Conservation (phyloP, 2,797 vertebrate species). For the Mormyrops attenuatus region DNA sequence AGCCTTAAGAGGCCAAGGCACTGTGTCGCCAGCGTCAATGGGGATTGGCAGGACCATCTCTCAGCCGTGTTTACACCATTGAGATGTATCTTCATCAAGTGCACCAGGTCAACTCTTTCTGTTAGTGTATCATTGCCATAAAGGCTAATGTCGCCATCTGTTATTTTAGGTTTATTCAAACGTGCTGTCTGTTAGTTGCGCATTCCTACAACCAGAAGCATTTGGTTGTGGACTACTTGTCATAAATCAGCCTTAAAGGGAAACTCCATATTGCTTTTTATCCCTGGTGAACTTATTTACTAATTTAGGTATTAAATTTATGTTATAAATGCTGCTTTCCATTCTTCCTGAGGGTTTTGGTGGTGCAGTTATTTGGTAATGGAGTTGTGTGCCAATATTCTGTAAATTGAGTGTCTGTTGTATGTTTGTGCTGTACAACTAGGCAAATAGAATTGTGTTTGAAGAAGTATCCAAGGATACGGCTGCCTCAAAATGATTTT, state of each 20-base stretch:
- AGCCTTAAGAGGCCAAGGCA: conserved; percentile 15
- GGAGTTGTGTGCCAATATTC: background rate
- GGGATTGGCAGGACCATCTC: background rate
- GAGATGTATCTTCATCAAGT: conserved; percentile 1
- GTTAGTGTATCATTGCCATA: conserved; percentile 6
- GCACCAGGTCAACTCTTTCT: background rate
- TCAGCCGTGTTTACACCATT: background rate
- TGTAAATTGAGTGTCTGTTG: background rate
- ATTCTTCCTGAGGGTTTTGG: background rate
- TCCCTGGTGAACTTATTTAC: background rate
- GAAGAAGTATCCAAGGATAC: conserved; percentile 62
- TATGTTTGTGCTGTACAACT: conserved; percentile 17
- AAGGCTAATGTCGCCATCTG: background rate
- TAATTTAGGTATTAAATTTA: background rate
- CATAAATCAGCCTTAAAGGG: conserved; percentile 1
- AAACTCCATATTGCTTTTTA: background rate
- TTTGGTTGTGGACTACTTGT: background rate
- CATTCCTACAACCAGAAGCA: background rate
- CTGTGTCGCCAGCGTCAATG: conserved; percentile 18
- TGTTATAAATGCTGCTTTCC: background rate
- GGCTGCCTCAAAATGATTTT: conserved; percentile 41
- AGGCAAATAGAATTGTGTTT: conserved; percentile 50
- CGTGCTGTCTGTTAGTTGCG: background rate
- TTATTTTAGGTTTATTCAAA: conserved; percentile 7
- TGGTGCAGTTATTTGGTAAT: background rate